These are phyloP conservation scores for Ophioninae sp. DNA, from an alignment of 2,888 invertebrate genomes.

Conservation along the genomic window DNA sequence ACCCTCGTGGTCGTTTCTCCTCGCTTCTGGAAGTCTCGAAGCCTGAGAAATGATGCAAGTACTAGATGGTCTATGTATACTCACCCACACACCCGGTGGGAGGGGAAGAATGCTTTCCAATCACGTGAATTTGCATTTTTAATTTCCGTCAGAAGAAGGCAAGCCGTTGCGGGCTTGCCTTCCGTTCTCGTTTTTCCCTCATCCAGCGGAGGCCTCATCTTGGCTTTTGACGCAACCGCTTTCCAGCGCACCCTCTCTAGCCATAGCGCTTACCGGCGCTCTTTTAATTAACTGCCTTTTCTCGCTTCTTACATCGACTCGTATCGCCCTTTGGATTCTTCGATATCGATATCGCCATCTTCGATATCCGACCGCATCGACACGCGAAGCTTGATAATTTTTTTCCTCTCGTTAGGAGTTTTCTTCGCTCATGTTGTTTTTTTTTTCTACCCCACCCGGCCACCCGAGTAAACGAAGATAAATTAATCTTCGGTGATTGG, in stretches of 20 bases:
- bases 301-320: slow-evolving; percentile 73
- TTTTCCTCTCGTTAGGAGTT: slow-evolving; percentile 51
- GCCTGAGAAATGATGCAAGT: slow-evolving; percentile 6
- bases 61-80: slow-evolving; percentile 12
- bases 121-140: slow-evolving; percentile 77
- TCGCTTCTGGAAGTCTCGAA: slow-evolving; percentile 31
- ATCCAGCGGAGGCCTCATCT: slow-evolving; percentile 43
- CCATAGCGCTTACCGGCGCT: slow-evolving; percentile 56
- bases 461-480: neutral
- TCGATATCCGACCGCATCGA: slow-evolving; percentile 11
- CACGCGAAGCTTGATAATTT: slow-evolving; percentile 70
- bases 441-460: neutral
- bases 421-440: neutral
- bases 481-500: slow-evolving; percentile 3
- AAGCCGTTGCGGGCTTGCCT: slow-evolving; percentile 23
- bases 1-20: slow-evolving; percentile 43
- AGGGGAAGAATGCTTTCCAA: slow-evolving; percentile 72
- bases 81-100: slow-evolving; percentile 15
- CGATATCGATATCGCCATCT: slow-evolving; percentile 46
- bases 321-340: slow-evolving; percentile 49
- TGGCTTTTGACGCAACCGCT: slow-evolving; percentile 50
- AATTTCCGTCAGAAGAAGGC: slow-evolving; percentile 71
- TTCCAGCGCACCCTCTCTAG: slow-evolving; percentile 45
- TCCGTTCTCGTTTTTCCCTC: slow-evolving; percentile 45
- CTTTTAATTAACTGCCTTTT: slow-evolving; percentile 76